phyloP scores from a whole-genome alignment of 2,797 vertebrate species.

The Hylomyscus alleni region DNA sequence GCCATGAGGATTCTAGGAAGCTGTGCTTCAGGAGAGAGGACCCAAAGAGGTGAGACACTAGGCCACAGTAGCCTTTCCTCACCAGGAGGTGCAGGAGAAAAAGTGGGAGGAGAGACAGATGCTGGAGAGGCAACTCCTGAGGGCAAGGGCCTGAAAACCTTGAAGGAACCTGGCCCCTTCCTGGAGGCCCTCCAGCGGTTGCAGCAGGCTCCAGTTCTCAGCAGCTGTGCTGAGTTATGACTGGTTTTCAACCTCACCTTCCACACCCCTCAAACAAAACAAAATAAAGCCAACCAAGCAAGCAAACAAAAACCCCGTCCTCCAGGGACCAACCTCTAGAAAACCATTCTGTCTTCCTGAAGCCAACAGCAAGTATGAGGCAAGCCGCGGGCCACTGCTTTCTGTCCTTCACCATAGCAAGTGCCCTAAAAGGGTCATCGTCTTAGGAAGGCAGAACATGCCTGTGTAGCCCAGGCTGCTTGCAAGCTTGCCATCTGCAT shows the following conservation, averaged over 20 bases:
- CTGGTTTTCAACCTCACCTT: fast-evolving
- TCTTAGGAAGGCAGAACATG: neutral
- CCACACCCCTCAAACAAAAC: neutral
- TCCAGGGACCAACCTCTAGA: neutral
- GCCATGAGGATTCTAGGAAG: neutral
- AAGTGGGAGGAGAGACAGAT: fast-evolving
- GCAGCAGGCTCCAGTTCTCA: neutral
- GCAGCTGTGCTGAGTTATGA: too few relatives aligned
- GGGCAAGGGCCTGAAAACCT: neutral
- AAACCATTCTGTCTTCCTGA: neutral
- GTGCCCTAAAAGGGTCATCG: neutral
- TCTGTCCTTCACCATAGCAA: neutral
- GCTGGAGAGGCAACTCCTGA: neutral
- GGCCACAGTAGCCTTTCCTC: too few relatives aligned
- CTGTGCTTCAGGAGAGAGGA: neutral
- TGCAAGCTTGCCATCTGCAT: neutral
- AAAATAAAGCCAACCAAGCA: neutral
- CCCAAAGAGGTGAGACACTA: neutral
- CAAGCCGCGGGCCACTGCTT: neutral
- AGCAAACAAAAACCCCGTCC: neutral
- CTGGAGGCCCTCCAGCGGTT: fast-evolving
- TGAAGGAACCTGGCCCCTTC: neutral
- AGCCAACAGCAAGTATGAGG: neutral
- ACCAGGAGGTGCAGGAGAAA: neutral
- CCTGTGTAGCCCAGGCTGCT: neutral